phyloP scores from a whole-genome alignment of 2,797 vertebrate genomes.

The Gambelia wislizenii region DNA sequence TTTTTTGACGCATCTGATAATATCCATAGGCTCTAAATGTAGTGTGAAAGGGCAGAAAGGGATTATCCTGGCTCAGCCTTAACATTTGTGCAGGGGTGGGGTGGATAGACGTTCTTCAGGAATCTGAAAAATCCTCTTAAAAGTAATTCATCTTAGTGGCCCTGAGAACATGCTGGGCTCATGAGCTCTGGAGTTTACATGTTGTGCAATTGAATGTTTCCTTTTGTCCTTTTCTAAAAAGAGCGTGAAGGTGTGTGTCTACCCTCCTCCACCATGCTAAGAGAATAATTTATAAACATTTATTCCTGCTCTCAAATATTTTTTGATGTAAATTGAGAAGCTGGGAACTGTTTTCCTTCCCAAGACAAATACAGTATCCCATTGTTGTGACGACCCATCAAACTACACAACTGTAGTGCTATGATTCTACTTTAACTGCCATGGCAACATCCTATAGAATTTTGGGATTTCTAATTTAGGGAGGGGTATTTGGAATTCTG shows the following conservation, averaged over 20 bases:
- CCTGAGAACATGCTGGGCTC: background rate
- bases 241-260: background rate
- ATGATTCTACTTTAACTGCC: too few species aligned
- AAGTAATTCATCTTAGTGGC: background rate
- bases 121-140: background rate
- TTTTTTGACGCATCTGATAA: too few species aligned
- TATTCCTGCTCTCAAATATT: background rate
- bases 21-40: too few species aligned
- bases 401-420: too few species aligned
- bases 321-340: background rate
- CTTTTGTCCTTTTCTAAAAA: background rate
- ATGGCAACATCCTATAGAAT: too few species aligned
- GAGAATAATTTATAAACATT: background rate
- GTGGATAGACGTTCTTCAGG: too few species aligned
- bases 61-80: background rate
- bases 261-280: background rate
- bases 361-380: background rate
- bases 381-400: background rate
- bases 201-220: background rate
- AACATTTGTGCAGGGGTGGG: background rate
- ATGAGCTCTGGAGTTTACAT: background rate
- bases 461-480: too few species aligned
- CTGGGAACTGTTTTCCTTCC: background rate
- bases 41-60: too few species aligned
- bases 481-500: too few species aligned